Base-by-base conservation (phyloP, 2,888 invertebrate genomes). In the Platycnemis pennipes region DNA sequence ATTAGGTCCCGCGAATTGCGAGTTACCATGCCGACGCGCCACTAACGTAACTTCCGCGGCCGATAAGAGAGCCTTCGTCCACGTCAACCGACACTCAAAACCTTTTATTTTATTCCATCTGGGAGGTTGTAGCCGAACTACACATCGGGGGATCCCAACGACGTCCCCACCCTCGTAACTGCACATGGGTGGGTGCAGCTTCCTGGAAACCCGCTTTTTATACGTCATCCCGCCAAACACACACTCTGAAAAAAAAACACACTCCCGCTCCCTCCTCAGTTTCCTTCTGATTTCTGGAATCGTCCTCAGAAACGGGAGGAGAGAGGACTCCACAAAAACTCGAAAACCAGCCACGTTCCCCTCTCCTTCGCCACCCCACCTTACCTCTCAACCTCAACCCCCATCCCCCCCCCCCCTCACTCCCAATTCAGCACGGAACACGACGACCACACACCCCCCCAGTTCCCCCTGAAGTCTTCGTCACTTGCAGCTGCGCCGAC, bases 401-500 rank as follows among this genome's bases (percentile, higher is more conserved):
- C 31, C 31, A 77, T 11, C 31, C 11, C 77, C 26, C n/a, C 8
- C 37, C 31, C 49, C 37, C 13, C 77, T 13, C 8, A 31, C 31
- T 13, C 77, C 77, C 31, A 37, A 37, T 77, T 31, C 2, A 0
- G 4, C 69, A 31, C 69, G 19, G 22, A 56, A 56, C 19, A 22
- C 56, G 22, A 3, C 19, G 3, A 3, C 56, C 19, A 26, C 22
- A 8, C 22, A n/a, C 22, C n/a, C 26, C 63, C 1, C 26, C 63
- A 1, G 26, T 3, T 26, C 5, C 53, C 53, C 11, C 11, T 19
- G 1, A 19, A 53, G 8, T 53, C 22, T 31, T 77, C 77, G 37
- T 77, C 77, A 77, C 77, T 77, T 77, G 77, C 77, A 77, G 77
- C 77, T 77, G 77, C 77, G 31, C 77, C 37, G 37, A 11, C 77